Percentiles rank a stretch among this genome's conserved stretches.
phyloP scores from a whole-genome alignment of 35 echinoderm and acorn worm species.

The Chiridota heheva region DNA sequence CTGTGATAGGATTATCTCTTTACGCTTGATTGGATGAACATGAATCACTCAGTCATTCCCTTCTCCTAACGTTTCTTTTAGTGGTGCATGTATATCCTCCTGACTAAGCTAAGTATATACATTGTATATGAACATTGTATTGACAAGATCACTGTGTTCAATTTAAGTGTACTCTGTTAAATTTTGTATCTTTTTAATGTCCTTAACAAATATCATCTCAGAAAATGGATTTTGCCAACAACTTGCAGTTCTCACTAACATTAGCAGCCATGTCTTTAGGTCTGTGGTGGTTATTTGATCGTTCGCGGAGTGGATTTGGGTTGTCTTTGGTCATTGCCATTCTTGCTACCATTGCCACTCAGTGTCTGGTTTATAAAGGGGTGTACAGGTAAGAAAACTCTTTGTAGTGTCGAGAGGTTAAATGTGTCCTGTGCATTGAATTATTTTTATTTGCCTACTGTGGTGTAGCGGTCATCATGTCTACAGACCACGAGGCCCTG shows the following conservation, averaged over 20 bases:
- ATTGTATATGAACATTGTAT: too few relatives aligned
- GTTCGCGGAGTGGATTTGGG: constrained; percentile 94
- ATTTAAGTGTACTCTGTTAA: not conserved
- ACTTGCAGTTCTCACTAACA: constrained; percentile 96
- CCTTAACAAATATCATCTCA: constrained; percentile 31
- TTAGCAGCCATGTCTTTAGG: constrained; percentile 98
- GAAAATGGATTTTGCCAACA: constrained; percentile 99
- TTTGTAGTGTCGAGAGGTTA: not conserved
- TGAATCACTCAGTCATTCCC: too few relatives aligned
- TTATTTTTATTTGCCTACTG: not conserved
- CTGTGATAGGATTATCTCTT: too few relatives aligned
- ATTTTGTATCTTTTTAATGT: constrained; percentile 50
- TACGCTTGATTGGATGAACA: too few relatives aligned
- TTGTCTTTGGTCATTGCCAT: constrained; percentile 76
- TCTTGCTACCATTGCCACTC: constrained; percentile 79
- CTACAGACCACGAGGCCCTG: too few relatives aligned
- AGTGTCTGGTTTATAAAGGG: constrained; percentile 90
- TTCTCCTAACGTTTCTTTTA: too few relatives aligned
- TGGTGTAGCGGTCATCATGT: not conserved
- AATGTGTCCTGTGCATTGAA: not conserved
- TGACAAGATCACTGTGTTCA: too few relatives aligned
- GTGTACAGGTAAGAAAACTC: constrained; percentile 71
- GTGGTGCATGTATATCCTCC: too few relatives aligned
- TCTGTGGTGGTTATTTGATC: constrained; percentile 99
- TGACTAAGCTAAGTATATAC: too few relatives aligned